Conservation (phyloP, 2,797 vertebrate species). For the Muraenolepis orangiensis region DNA sequence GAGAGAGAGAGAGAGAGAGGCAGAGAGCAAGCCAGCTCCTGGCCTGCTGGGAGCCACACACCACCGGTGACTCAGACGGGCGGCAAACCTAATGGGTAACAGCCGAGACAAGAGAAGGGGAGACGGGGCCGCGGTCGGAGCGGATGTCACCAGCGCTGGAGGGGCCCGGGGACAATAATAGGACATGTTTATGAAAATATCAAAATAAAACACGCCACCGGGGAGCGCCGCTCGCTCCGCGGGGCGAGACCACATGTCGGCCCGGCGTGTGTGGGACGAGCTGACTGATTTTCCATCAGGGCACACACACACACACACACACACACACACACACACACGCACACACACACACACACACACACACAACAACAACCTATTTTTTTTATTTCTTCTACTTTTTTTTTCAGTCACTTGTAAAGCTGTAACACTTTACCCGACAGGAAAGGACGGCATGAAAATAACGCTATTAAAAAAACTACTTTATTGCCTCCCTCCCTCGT, state of each 20-base stretch:
- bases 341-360: too few relatives aligned
- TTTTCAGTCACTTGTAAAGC: not conserved
- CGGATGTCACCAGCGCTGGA: slow-evolving; percentile 60
- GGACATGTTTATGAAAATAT: slow-evolving; percentile 65
- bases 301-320: too few relatives aligned
- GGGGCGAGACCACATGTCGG: slow-evolving; percentile 23
- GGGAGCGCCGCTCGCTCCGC: slow-evolving; percentile 48
- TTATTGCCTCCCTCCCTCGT: not conserved
- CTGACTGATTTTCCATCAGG: slow-evolving; percentile 40
- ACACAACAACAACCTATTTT: too few relatives aligned
- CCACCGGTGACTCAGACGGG: slow-evolving; percentile 67
- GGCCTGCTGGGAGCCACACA: slow-evolving; percentile 44
- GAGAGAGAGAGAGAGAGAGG: too few relatives aligned
- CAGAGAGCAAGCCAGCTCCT: too few relatives aligned
- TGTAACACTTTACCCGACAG: slow-evolving; percentile 7
- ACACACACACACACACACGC: too few relatives aligned
- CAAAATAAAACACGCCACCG: slow-evolving; percentile 56
- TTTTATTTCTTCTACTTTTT: not conserved
- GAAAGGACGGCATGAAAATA: not conserved
- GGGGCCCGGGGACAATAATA: slow-evolving; percentile 71
- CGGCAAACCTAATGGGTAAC: not conserved
- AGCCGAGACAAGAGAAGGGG: slow-evolving; percentile 45
- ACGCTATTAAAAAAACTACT: not conserved
- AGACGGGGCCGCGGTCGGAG: slow-evolving; percentile 58
- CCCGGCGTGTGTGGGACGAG: not conserved